Evolutionary conservation across 2,113 vertebrate species (phyloP).

Genomic region (Chaetorhynchus papuensis): DNA sequence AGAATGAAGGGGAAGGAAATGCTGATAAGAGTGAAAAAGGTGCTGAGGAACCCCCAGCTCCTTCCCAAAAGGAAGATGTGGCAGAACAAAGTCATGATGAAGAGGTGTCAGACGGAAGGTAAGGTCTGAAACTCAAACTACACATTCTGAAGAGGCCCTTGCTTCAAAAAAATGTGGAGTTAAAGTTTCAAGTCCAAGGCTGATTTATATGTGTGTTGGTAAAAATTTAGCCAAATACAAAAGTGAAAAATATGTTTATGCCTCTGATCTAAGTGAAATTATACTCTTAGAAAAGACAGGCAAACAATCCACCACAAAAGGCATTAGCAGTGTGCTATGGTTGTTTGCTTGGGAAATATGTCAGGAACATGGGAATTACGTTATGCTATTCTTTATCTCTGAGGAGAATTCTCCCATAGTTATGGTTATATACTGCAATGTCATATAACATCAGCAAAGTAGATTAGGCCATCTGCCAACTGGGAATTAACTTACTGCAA

Average conservation of each 20-base stretch:
- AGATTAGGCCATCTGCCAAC: not conserved
- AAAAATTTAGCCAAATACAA: not conserved
- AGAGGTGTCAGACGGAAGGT: constrained; percentile 32
- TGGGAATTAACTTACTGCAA: not conserved
- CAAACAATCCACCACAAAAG: not conserved
- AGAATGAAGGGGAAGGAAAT: not conserved
- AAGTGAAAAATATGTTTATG: not conserved
- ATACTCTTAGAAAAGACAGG: not conserved
- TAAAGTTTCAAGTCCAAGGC: not conserved
- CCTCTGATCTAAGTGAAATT: not conserved
- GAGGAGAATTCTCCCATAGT: not conserved
- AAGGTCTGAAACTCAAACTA: not conserved
- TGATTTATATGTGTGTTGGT: not conserved
- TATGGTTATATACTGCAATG: not conserved
- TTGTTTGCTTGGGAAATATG: not conserved
- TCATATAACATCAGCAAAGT: not conserved
- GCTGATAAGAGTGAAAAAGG: not conserved
- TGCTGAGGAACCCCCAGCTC: not conserved
- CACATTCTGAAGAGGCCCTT: not conserved
- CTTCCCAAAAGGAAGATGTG: not conserved
- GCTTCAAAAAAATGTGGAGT: not conserved
- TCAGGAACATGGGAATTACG: not conserved
- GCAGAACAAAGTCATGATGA: not conserved
- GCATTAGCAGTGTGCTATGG: not conserved
- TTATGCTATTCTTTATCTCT: not conserved